Evolutionary conservation across 1,140 invertebrate species (phyloP).

Genomic region (Adoxophyes honmai): DNA sequence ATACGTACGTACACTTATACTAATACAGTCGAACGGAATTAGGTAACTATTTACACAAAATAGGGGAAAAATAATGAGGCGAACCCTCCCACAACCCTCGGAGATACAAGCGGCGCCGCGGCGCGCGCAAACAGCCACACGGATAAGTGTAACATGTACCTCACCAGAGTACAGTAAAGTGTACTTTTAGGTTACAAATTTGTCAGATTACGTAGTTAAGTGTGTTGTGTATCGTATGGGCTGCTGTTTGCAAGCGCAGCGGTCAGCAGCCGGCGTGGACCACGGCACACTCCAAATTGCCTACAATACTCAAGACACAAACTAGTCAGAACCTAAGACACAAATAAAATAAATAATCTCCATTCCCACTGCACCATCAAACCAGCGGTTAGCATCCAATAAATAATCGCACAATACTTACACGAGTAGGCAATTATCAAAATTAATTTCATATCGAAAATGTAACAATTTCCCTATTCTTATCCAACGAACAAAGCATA

Average conservation of each 20-base stretch:
- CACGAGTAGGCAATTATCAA: conserved; percentile 21
- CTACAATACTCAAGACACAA: not conserved
- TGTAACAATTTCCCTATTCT: conserved; percentile 60
- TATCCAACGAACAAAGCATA: conserved; percentile 59
- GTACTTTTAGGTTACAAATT: too few relatives aligned
- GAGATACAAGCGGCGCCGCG: conserved; percentile 68
- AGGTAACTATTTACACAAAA: conserved; percentile 75
- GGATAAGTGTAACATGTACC: too few relatives aligned
- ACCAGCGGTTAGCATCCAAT: not conserved
- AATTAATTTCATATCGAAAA: conserved; percentile 36
- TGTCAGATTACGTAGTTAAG: too few relatives aligned
- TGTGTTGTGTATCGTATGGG: not conserved
- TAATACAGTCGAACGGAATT: conserved; percentile 64
- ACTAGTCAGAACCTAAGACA: conserved; percentile 1
- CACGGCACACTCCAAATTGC: not conserved
- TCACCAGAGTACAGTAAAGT: too few relatives aligned
- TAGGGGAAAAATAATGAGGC: conserved; percentile 74
- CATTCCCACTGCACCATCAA: not conserved
- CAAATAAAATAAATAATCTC: conserved; percentile 12
- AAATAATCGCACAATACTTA: conserved; percentile 13
- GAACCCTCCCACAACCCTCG: conserved; percentile 72
- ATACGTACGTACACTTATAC: conserved; percentile 64
- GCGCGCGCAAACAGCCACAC: too few relatives aligned
- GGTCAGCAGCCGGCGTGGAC: too few relatives aligned
- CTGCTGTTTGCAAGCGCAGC: too few relatives aligned